These are phyloP conservation scores for Eilema depressum DNA, from an alignment of 2,888 invertebrate species.

Conservation along the genomic window DNA sequence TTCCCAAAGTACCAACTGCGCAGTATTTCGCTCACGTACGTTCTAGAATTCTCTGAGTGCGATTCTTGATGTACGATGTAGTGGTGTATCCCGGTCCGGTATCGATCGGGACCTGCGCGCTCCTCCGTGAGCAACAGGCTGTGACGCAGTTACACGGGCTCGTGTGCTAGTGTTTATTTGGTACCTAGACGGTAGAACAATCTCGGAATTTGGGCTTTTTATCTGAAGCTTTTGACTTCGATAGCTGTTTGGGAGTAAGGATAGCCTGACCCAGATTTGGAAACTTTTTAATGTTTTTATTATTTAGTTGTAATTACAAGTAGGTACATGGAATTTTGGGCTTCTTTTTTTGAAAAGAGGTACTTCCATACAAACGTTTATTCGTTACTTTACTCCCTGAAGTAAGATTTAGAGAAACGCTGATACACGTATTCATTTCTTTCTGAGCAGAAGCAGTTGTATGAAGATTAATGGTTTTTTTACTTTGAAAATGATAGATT, in stretches of 20 bases:
- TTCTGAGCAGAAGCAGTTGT: too few relatives aligned
- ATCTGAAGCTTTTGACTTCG: background rate
- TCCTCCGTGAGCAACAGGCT: constrained; percentile 65
- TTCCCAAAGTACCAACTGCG: constrained; percentile 33
- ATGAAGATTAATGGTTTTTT: too few relatives aligned
- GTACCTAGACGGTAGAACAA: constrained; percentile 10
- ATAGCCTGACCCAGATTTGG: too few relatives aligned
- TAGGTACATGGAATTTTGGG: too few relatives aligned
- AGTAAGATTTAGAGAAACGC: too few relatives aligned
- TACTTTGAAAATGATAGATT: too few relatives aligned
- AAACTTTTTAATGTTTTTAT: too few relatives aligned
- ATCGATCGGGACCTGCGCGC: constrained; percentile 76
- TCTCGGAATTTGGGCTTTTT: background rate
- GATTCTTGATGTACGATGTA: constrained; percentile 50
- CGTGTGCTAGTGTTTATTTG: constrained; percentile 49
- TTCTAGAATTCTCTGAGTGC: constrained; percentile 50
- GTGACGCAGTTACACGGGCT: constrained; percentile 63
- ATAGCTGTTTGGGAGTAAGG: background rate
- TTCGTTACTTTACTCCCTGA: too few relatives aligned
- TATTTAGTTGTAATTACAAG: too few relatives aligned
- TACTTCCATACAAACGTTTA: too few relatives aligned
- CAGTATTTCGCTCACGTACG: constrained; percentile 37
- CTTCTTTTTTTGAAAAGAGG: too few relatives aligned
- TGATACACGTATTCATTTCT: too few relatives aligned
- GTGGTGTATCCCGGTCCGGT: constrained; percentile 52